Evolutionary conservation across 2,113 vertebrate species (phyloP), one percentile per base, ranked within the genome.

Genomic region (Oncorhynchus keta): DNA sequence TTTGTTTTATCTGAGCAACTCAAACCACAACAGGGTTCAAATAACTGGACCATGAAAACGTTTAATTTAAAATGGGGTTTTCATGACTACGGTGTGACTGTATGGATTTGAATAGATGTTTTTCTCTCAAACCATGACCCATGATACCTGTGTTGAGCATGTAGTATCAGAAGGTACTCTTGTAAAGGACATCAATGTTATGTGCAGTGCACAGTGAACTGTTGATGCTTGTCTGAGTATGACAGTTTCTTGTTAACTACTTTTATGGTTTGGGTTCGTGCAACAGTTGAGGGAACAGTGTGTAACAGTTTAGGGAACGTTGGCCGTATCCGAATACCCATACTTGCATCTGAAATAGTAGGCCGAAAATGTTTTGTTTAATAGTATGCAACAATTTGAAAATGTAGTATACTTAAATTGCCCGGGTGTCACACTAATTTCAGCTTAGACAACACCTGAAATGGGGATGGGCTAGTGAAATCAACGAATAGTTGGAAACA

Each of bases 41-140:
- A 26, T 79, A 70, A 84, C 72, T 20, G 49, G 39, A 64, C 32
- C 51, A 57, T 62, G 48, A 72, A 66, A 65, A 68, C 64, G 0
- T 76, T 76, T 64, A 79, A 80, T 78, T 79, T 12, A 22, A 20
- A 49, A 51, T n/a, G 3, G n/a, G 28, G 24, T 51, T 66, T 45
- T 66, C 51, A 6, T 22, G 35, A n/a, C 48, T 59, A 81, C 65
- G 39, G 39, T 39, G 32, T 39, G 32, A 35, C 32, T 35, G 32
- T 35, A 39, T 39, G 39, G 39, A 39, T 39, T 39, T 39, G 39
- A 39, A 39, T 39, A 39, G 39, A 39, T 39, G 39, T 39, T 39
- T 39, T 39, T 39, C 39, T 39, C 39, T 39, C 39, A 39, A 39
- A 39, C 39, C 39, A 9, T 32, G 30, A 68, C 30, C 28, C 66